Conservation (phyloP, 2,113 vertebrate species). For the Scomber japonicus region DNA sequence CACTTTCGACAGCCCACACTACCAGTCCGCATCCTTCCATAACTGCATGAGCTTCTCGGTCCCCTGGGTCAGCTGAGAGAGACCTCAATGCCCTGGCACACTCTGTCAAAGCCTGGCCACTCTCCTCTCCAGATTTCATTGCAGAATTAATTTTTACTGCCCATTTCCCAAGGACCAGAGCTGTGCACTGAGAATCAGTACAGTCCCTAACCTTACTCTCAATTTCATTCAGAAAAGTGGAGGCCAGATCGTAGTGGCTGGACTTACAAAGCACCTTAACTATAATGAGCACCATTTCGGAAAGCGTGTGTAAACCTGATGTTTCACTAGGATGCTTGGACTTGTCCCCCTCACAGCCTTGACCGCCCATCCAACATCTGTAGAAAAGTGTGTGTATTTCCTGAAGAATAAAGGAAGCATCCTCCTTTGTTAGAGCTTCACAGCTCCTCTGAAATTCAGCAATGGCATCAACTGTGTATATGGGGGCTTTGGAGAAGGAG, state of each 20-base stretch:
- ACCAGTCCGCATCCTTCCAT: constrained; percentile 86
- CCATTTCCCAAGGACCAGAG: constrained; percentile 68
- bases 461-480: constrained; percentile 81
- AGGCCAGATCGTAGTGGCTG: constrained; percentile 62
- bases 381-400: constrained; percentile 67
- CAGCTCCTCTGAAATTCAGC: constrained; percentile 77
- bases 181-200: neutral
- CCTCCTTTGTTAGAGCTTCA: constrained; percentile 64
- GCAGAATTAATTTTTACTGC: constrained; percentile 77
- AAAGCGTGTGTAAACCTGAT: constrained; percentile 58
- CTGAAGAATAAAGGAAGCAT: constrained; percentile 79
- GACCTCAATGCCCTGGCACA: constrained; percentile 79
- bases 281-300: constrained; percentile 84
- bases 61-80: constrained; percentile 49
- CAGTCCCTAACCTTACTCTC: constrained; percentile 33
- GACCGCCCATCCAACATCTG: neutral
- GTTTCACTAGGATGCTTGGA: constrained; percentile 2
- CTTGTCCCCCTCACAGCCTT: neutral
- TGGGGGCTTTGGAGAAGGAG: constrained; percentile 75
- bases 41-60: constrained; percentile 75
- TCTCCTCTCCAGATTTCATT: constrained; percentile 13
- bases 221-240: constrained; percentile 54
- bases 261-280: constrained; percentile 86
- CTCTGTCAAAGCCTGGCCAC: constrained; percentile 59
- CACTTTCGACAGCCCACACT: constrained; percentile 78